phyloP scores from a whole-genome alignment of 2,113 vertebrate species.

The Pungitius pungitius region DNA sequence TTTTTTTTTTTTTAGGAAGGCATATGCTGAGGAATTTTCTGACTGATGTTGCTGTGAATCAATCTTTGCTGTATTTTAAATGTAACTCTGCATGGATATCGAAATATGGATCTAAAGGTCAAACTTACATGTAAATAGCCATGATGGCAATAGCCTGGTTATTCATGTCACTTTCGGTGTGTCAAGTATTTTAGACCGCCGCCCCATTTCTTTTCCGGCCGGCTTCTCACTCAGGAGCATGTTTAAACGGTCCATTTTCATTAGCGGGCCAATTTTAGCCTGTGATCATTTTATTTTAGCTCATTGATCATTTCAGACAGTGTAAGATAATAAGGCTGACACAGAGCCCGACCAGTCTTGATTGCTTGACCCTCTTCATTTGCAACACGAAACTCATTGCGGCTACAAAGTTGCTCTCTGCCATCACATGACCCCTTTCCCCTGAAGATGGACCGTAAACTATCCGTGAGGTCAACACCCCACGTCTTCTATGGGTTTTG shows the following conservation, averaged over 20 bases:
- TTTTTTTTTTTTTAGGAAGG: neutral
- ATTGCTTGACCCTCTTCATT: constrained; percentile 94
- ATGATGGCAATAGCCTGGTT: neutral
- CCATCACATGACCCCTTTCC: constrained; percentile 54
- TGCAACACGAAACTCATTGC: constrained; percentile 84
- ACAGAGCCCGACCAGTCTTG: constrained; percentile 84
- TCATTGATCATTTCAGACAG: constrained; percentile 92
- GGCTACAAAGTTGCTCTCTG: constrained; percentile 75
- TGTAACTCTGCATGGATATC: neutral
- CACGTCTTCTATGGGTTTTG: constrained; percentile 96
- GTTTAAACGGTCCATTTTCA: constrained; percentile 89
- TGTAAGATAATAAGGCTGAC: constrained; percentile 87
- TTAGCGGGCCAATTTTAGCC: constrained; percentile 90
- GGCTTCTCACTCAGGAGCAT: constrained; percentile 76
- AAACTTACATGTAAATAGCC: constrained; percentile 10
- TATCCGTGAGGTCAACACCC: constrained; percentile 87
- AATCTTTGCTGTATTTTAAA: constrained; percentile 14
- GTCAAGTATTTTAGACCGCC: constrained; percentile 40
- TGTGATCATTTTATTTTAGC: constrained; percentile 91
- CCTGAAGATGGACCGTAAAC: constrained; percentile 78
- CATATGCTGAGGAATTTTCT: neutral
- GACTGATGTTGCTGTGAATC: neutral
- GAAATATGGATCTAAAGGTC: constrained; percentile 9
- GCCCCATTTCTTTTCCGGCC: constrained; percentile 69
- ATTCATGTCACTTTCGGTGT: constrained; percentile 39